Evolutionary conservation across 2,888 invertebrate species (phyloP), one percentile per base, ranked within the genome.

Genomic region (Xestia c-nigrum): DNA sequence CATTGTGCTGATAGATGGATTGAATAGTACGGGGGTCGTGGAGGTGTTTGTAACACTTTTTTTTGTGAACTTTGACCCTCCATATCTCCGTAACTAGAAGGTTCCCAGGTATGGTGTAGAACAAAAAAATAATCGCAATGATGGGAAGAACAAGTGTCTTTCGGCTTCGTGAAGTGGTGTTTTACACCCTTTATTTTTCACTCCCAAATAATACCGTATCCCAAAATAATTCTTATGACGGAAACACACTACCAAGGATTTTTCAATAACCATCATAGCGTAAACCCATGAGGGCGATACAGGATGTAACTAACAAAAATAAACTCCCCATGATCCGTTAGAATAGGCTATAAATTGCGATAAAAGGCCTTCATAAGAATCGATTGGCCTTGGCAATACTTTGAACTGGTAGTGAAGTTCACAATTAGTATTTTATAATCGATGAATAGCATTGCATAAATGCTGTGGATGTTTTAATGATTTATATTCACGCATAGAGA

Each of bases 351-450:
- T 85, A 47, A 76, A 76, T 71, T 59, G 43, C 80, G 38, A 76
- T 31, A 72, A 70, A 6, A 57, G 61, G n/a, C 76, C 55, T 73
- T 74, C 73, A 31, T 14, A 43, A 12, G 19, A 71, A 84, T 84
- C 77, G 84, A 84, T 84, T 61, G 61, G 3, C 84, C 84, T 84
- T 75, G 77, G 47, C 64, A 3, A 64, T 72, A 72, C 73, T 31
- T 72, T 80, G 69, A 72, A 76, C 59, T 24, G 40, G 9, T 59
- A 57, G 14, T 68, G 59, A 61, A 70, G 65, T 73, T 64, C 63
- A 64, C 64, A 61, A n/a, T 63, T 61, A 14, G 40, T 76, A 47
- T 14, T 24, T 57, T 31, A 31, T 50, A 65, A 79, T 79, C 67
- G 55, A 75, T 78, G 10, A 59, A 59, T 73, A 69, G 63, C 40